A percentile compares a stretch with the other conserved stretches of the same genome.
Evolutionary conservation across 2,888 invertebrate genomes (phyloP).

Genomic region (Loripinus fragilis): DNA sequence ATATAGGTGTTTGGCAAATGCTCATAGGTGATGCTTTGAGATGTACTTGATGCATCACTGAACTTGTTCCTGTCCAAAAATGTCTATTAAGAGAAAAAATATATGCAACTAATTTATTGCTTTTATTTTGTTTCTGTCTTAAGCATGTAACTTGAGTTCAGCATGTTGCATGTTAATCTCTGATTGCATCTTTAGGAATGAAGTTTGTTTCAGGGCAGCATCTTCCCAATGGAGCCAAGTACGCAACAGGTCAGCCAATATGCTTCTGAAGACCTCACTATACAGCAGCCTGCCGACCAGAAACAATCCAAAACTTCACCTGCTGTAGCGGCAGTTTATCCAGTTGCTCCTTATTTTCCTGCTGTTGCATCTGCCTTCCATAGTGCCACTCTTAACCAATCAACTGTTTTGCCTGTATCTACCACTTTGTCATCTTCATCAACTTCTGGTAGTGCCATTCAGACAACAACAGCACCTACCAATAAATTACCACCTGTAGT

Average conservation of each 20-base stretch:
- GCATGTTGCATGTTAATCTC: conserved; percentile 18
- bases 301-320: conserved; percentile 27
- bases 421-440: conserved; percentile 18
- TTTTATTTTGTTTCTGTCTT: too few relatives aligned
- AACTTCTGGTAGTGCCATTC: not conserved
- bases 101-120: too few relatives aligned
- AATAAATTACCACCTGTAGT: not conserved
- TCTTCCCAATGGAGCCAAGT: conserved; percentile 74
- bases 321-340: conserved; percentile 33
- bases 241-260: conserved; percentile 47
- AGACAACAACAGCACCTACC: not conserved
- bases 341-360: not conserved
- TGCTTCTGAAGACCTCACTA: conserved; percentile 47
- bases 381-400: not conserved
- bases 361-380: conserved; percentile 1
- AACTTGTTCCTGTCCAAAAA: too few relatives aligned
- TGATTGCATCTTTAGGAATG: conserved; percentile 61
- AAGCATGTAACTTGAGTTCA: too few relatives aligned
- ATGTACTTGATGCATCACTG: too few relatives aligned
- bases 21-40: too few relatives aligned
- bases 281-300: conserved; percentile 1
- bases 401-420: conserved; percentile 31
- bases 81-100: too few relatives aligned
- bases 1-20: too few relatives aligned
- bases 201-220: conserved; percentile 77